Percentiles rank a stretch among this genome's conserved stretches.
Evolutionary conservation across 2,113 vertebrate genomes (phyloP).

Genomic region (Dicentrarchus labrax): DNA sequence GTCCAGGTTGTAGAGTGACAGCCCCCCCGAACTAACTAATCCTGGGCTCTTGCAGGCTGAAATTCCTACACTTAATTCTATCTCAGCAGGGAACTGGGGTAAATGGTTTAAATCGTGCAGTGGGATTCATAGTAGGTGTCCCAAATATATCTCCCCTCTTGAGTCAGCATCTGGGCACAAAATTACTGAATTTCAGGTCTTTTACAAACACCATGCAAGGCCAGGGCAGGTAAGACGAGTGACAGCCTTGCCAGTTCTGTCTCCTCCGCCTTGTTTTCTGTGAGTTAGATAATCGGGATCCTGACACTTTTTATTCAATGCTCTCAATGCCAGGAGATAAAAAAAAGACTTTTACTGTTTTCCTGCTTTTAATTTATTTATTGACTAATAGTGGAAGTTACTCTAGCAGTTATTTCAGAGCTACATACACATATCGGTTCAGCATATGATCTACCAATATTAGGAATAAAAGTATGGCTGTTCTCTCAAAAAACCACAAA

Average conservation of each 20-base stretch:
- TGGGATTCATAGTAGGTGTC: not conserved
- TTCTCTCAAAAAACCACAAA: not conserved
- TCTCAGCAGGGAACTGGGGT: not conserved
- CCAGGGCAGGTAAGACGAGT: not conserved
- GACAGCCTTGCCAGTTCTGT: not conserved
- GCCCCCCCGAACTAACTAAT: not conserved
- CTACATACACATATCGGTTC: not conserved
- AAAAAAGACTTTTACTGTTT: not conserved
- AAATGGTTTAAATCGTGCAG: not conserved
- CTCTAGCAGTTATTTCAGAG: not conserved
- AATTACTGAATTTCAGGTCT: not conserved
- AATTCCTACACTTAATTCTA: constrained; percentile 13
- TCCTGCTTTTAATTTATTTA: not conserved
- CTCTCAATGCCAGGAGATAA: not conserved
- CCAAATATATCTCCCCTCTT: constrained; percentile 10
- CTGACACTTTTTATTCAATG: not conserved
- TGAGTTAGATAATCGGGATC: not conserved
- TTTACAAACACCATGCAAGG: not conserved
- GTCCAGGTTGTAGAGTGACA: not conserved
- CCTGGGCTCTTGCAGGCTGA: not conserved
- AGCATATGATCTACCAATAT: not conserved
- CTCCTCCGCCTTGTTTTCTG: not conserved
- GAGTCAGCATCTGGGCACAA: constrained; percentile 4
- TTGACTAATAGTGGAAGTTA: not conserved
- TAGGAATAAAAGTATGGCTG: not conserved